Evolutionary conservation across 2,888 invertebrate genomes (phyloP).

Genomic region (Parelbella ahira): DNA sequence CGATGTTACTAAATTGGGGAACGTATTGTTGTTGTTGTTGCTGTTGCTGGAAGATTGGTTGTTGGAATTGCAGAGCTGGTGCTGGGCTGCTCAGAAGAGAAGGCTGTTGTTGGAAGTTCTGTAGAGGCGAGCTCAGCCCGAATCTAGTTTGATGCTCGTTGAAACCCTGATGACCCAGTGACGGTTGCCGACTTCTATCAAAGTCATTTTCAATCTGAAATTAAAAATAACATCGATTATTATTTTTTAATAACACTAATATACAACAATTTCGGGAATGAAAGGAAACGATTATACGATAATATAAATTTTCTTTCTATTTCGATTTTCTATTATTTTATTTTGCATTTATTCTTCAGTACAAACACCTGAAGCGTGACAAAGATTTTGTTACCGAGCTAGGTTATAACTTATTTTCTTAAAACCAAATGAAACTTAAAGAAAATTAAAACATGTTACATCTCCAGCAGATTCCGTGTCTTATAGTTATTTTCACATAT

Average conservation of each 20-base stretch:
- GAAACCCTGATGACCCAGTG: constrained; percentile 62
- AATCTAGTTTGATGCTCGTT: constrained; percentile 73
- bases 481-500: constrained; percentile 32
- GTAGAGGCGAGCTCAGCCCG: constrained; percentile 64
- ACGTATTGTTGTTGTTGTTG: constrained; percentile 55
- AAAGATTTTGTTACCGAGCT: too few relatives aligned
- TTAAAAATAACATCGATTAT: constrained; percentile 31
- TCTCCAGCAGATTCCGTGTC: constrained; percentile 29
- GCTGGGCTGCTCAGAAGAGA: constrained; percentile 49
- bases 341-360: too few relatives aligned
- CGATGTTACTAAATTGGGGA: constrained; percentile 61
- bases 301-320: too few relatives aligned
- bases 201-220: constrained; percentile 76
- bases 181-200: constrained; percentile 68
- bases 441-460: too few relatives aligned
- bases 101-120: constrained; percentile 58
- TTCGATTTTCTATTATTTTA: too few relatives aligned
- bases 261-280: too few relatives aligned
- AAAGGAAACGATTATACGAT: too few relatives aligned
- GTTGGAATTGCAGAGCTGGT: constrained; percentile 56
- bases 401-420: too few relatives aligned
- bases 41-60: constrained; percentile 52
- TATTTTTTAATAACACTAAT: too few relatives aligned
- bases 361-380: too few relatives aligned
- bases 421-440: too few relatives aligned